Percentiles rank a stretch among this genome's conserved stretches.
These are phyloP conservation scores for Andrena trimmerana DNA, from an alignment of 2,888 invertebrate genomes.

Conservation along the genomic window DNA sequence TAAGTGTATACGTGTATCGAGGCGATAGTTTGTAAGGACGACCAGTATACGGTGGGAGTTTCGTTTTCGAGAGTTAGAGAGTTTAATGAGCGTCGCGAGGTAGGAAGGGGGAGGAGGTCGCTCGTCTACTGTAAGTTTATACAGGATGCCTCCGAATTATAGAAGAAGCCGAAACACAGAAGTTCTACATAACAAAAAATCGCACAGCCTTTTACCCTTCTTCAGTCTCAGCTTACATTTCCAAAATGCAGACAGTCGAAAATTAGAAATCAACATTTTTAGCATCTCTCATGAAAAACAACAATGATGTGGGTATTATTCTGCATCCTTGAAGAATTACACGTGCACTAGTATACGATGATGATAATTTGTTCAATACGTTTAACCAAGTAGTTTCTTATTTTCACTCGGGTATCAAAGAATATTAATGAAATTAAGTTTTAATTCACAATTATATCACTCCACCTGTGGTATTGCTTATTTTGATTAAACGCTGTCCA, in stretches of 20 bases:
- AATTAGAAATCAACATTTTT: neutral
- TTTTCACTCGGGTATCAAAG: no score
- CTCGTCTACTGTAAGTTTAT: neutral
- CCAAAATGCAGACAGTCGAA: neutral
- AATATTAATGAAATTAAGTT: no score
- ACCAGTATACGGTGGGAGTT: neutral
- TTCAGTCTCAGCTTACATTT: neutral
- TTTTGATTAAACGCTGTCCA: no score
- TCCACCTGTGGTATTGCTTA: no score
- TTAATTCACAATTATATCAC: no score
- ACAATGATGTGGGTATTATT: no score
- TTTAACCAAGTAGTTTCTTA: no score
- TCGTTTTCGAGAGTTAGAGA: conserved; percentile 8
- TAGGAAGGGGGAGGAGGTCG: neutral
- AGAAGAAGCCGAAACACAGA: neutral
- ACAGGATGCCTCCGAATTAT: neutral
- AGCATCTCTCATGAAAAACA: no score
- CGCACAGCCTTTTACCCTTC: neutral
- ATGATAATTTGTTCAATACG: no score
- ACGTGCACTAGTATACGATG: no score
- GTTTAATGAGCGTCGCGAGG: conserved; percentile 6
- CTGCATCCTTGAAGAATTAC: no score
- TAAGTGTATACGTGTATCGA: neutral
- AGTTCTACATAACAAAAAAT: neutral
- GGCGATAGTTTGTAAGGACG: neutral